Base-by-base conservation (phyloP, 2,113 vertebrate species). In the Erythrocercus mccallii region DNA sequence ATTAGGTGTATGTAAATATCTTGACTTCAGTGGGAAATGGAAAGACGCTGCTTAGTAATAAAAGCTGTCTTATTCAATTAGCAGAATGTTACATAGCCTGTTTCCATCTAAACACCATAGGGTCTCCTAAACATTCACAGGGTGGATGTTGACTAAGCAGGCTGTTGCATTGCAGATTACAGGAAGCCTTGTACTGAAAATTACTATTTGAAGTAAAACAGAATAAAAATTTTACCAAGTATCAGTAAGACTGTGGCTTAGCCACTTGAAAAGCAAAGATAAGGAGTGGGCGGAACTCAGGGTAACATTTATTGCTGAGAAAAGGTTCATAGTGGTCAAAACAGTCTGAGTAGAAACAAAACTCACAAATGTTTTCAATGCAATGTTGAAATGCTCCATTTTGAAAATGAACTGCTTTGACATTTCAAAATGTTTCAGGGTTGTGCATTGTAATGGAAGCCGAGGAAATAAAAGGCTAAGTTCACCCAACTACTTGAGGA, bases 1-100 rank as follows among this genome's bases (percentile, higher is more conserved):
- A 77, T 85, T 95, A 87, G 76, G 38, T 89, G 61, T 95, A 95
- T 92, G 88, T 86, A 94, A 94, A 95, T 94, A 90, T 81, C 85
- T 90, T 81, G 68, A 60, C 76, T 90, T 86, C 25, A 53, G 85
- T 64, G 72, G 72, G 60, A 96, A 92, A 93, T 88, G n/a, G 82
- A 95, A 92, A 88, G 94, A 95, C 56, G 33, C 64, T 94, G 50
- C 82, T 74, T 83, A 88, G 90, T 93, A 96, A 84, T 92, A 92
- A 92, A 92, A 96, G n/a, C 69, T 92, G 88, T 78, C 94, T 66
- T 66, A 42, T 22, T 88, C 69, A 93, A 86, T 96, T 93, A 95
- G 44, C 58, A 74, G 64, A 95, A 90, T 78, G 85, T 96, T 94
- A 81, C 64, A 45, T 93, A 83, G 60, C 60, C 85, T 93, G 24